A percentile compares a stretch with the other conserved stretches of the same genome.
phyloP scores from a whole-genome alignment of 23 tunicate genomes.

The Phallusia fumigata region DNA sequence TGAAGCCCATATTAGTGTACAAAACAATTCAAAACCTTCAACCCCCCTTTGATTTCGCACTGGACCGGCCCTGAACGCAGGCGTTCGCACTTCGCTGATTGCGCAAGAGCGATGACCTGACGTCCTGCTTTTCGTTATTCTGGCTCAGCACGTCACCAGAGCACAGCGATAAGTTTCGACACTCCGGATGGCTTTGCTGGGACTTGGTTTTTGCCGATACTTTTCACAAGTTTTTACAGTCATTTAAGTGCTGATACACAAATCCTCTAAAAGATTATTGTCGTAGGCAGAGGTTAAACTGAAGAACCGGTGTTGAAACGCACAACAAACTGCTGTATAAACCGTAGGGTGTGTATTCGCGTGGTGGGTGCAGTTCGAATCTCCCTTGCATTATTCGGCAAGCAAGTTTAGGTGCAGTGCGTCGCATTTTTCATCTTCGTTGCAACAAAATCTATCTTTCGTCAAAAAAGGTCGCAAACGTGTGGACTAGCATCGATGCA shows the following conservation, averaged over 20 bases:
- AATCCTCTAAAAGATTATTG: slow-evolving; percentile 11
- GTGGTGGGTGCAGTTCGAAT: background rate
- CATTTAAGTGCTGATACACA: slow-evolving; percentile 10
- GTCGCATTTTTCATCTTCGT: background rate
- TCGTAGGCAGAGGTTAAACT: slow-evolving; percentile 8
- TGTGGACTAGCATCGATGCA: background rate
- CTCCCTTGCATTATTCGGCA: background rate
- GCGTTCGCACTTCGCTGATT: slow-evolving; percentile 7
- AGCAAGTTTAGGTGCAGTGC: background rate
- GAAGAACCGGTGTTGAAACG: slow-evolving; percentile 6
- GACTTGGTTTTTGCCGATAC: slow-evolving; percentile 10
- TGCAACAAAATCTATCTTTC: background rate
- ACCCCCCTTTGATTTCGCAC: background rate
- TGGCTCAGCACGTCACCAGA: slow-evolving; percentile 10
- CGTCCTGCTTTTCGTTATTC: slow-evolving; percentile 2
- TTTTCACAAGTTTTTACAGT: slow-evolving; percentile 4
- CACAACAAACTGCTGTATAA: background rate
- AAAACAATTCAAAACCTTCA: background rate
- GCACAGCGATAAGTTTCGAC: slow-evolving; percentile 12
- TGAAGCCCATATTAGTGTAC: too few relatives aligned
- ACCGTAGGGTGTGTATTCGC: slow-evolving; percentile 10
- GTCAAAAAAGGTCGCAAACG: background rate
- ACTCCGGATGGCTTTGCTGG: background rate
- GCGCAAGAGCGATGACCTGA: slow-evolving; percentile 1
- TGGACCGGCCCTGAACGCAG: background rate